Base-by-base conservation (phyloP, 1,140 invertebrate species). In the Luehdorfia chinensis region DNA sequence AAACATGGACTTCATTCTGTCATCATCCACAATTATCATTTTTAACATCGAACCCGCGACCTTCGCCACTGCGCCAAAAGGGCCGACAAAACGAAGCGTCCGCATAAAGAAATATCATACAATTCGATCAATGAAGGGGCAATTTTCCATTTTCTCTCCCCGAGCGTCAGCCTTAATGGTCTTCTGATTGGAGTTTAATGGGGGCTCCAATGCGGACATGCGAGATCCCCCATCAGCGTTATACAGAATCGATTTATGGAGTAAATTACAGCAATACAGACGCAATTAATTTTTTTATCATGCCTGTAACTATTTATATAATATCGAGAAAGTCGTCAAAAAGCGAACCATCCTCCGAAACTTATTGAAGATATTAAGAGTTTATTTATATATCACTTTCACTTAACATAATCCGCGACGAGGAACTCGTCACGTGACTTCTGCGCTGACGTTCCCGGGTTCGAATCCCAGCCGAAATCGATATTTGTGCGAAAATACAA, bases 171-270 rank as follows among this genome's bases (percentile, higher is more conserved):
- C 31, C 8, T n/a, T 33, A 33, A 33, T 18, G 32, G n/a, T 18
- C 32, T n/a, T 16, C 8, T 33, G 32, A 33, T 33, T 33, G 18
- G 32, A 18, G 15, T 33, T 33, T 33, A 33, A 33, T 33, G n/a
- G n/a, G n/a, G 32, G 14, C 14, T 9, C 3, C 32, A 4, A 33
- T 13, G 9, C 14, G n/a, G n/a, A n/a, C n/a, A n/a, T 31, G 11
- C 11, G n/a, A 25, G 6, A 25, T 25, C n/a, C n/a, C 5, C n/a
- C n/a, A n/a, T n/a, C 21, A 25, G 12, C 14, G 14, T 30, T 32
- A 7, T 8, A 2, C 14, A 13, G 6, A 33, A 7, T 3, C 7
- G 14, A 33, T 16, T 16, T 16, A 16, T 2, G 1, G n/a, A 25
- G 21, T 25, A 25, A 25, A 25, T 7, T 25, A 25, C 21, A n/a